These are phyloP conservation scores for Serilophus lunatus DNA, from an alignment of 2,113 vertebrate species.

Conservation along the genomic window DNA sequence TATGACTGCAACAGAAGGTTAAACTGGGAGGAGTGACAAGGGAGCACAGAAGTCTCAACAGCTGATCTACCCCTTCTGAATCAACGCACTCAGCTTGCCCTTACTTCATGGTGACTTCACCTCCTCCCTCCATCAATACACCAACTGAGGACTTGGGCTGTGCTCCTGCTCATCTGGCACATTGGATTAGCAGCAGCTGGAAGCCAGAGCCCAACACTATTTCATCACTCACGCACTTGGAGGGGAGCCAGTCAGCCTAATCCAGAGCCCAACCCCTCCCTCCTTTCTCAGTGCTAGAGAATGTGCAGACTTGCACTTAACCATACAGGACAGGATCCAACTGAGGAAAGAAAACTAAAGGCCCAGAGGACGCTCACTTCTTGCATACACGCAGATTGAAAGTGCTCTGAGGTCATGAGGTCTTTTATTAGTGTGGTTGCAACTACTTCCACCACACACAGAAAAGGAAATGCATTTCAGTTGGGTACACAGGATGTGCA, in stretches of 20 bases:
- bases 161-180: not conserved
- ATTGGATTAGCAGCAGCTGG: constrained; percentile 41
- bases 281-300: constrained; percentile 8
- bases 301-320: constrained; percentile 45
- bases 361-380: not conserved
- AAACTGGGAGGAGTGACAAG: not conserved
- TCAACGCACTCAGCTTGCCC: not conserved
- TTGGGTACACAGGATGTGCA: not conserved
- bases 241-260: constrained; percentile 13
- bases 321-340: not conserved
- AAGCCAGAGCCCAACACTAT: not conserved
- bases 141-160: not conserved
- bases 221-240: constrained; percentile 48
- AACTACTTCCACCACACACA: not conserved
- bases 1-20: not conserved
- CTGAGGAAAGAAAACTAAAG: not conserved
- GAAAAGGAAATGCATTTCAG: not conserved
- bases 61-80: not conserved
- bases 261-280: constrained; percentile 13
- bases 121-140: not conserved
- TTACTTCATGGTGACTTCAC: constrained; percentile 33
- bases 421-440: not conserved
- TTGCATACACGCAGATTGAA: not conserved
- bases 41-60: not conserved
- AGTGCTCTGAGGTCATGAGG: not conserved